These are phyloP conservation scores for Eurystomus glaucurus DNA, from an alignment of 2,797 vertebrate species.

Conservation along the genomic window DNA sequence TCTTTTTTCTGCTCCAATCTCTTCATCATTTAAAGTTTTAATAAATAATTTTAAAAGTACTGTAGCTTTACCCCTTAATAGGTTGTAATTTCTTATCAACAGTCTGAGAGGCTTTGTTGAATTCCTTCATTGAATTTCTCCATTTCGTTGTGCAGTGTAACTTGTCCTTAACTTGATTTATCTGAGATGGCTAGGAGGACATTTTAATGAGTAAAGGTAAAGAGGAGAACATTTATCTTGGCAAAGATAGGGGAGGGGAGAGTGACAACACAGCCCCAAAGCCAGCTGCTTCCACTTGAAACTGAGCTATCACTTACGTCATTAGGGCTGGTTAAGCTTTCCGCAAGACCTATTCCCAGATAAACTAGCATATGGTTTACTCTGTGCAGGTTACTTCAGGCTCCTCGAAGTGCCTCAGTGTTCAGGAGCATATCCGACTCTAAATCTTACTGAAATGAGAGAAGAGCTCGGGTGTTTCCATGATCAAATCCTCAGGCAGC, in stretches of 20 bases:
- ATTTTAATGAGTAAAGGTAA: slow-evolving; percentile 45
- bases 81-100: neutral
- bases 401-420: neutral
- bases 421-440: neutral
- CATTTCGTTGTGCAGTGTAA: neutral
- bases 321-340: slow-evolving; percentile 1
- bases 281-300: slow-evolving; percentile 50
- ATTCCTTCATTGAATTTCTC: neutral
- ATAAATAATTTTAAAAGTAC: neutral
- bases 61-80: neutral
- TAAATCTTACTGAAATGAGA: neutral
- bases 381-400: slow-evolving; percentile 15
- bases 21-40: slow-evolving; percentile 5
- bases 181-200: neutral
- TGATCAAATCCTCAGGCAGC: neutral
- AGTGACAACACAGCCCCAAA: neutral
- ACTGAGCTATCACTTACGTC: slow-evolving; percentile 30
- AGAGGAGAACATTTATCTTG: slow-evolving; percentile 42
- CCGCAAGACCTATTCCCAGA: slow-evolving; percentile 33
- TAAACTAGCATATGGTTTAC: neutral
- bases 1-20: neutral
- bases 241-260: slow-evolving; percentile 3
- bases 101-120: slow-evolving; percentile 14
- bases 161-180: slow-evolving; percentile 15
- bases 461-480: neutral